A percentile compares a stretch with the other conserved stretches of the same genome.
phyloP scores from a whole-genome alignment of 2,888 invertebrate species.

The Lapara coniferarum region DNA sequence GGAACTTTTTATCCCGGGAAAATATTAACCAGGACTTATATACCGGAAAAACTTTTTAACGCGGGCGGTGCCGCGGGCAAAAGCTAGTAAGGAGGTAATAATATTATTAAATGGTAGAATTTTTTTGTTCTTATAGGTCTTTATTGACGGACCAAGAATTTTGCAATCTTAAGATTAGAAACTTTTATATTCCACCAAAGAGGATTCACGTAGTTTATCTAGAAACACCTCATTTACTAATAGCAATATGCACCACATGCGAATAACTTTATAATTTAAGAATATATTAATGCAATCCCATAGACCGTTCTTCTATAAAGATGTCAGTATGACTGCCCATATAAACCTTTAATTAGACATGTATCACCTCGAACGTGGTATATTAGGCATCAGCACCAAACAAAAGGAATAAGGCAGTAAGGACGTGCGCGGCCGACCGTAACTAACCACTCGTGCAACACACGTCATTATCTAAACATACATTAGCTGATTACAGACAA shows the following conservation, averaged over 20 bases:
- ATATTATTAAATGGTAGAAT: no score
- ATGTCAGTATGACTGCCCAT: not conserved
- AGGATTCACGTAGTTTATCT: no score
- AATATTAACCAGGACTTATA: not conserved
- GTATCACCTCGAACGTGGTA: constrained; percentile 2
- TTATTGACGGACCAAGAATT: no score
- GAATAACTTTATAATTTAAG: no score
- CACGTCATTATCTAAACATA: constrained; percentile 1
- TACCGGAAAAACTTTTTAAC: not conserved
- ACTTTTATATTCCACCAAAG: no score
- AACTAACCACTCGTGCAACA: constrained; percentile 6
- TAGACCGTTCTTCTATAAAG: not conserved
- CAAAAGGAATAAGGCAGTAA: constrained; percentile 8
- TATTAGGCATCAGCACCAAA: constrained; percentile 9
- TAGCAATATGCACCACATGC: no score
- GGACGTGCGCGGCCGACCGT: constrained; percentile 16
- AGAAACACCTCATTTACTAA: no score
- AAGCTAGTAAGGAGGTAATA: not conserved
- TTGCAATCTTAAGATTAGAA: no score
- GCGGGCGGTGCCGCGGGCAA: not conserved
- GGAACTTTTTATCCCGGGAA: no score
- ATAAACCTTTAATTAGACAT: not conserved
- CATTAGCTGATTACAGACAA: constrained; percentile 2
- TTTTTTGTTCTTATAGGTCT: no score
- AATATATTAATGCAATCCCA: no score